phyloP scores from a whole-genome alignment of 2,888 invertebrate genomes.

The Eupithecia subumbrata region DNA sequence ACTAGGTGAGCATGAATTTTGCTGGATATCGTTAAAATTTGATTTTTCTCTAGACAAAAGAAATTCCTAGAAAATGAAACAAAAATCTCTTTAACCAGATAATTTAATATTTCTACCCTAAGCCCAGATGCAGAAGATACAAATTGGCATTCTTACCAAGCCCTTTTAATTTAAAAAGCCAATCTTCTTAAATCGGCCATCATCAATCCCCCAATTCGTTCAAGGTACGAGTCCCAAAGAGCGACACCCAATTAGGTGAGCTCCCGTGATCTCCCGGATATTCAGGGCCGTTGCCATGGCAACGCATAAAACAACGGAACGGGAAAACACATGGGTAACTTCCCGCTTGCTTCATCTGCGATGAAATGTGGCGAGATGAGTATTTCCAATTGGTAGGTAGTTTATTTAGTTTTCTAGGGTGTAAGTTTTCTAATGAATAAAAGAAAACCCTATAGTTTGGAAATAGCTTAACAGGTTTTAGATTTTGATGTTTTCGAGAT shows the following conservation, averaged over 20 bases:
- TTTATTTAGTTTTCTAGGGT: background rate
- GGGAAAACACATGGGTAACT: constrained; percentile 10
- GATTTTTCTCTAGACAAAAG: background rate
- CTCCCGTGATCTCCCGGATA: constrained; percentile 26
- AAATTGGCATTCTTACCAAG: constrained; percentile 15
- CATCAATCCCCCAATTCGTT: constrained; percentile 36
- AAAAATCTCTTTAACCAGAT: background rate
- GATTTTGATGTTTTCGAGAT: background rate
- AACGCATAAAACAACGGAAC: constrained; percentile 30
- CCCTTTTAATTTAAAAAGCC: constrained; percentile 35
- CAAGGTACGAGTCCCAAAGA: constrained; percentile 40
- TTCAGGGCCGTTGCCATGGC: constrained; percentile 28
- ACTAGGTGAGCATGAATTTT: background rate
- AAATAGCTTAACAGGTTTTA: background rate
- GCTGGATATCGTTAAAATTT: background rate
- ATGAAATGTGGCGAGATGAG: constrained; percentile 16
- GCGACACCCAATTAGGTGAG: constrained; percentile 43
- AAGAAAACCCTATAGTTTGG: background rate
- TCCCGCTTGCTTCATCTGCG: background rate
- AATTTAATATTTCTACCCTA: constrained; percentile 5
- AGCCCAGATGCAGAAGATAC: background rate
- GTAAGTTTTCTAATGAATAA: background rate
- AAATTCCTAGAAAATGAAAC: background rate
- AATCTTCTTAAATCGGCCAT: constrained; percentile 34
- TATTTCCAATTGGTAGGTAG: constrained; percentile 8